Evolutionary conservation across 1,140 invertebrate species (phyloP).

Genomic region (Pseudobourletiella spinata): DNA sequence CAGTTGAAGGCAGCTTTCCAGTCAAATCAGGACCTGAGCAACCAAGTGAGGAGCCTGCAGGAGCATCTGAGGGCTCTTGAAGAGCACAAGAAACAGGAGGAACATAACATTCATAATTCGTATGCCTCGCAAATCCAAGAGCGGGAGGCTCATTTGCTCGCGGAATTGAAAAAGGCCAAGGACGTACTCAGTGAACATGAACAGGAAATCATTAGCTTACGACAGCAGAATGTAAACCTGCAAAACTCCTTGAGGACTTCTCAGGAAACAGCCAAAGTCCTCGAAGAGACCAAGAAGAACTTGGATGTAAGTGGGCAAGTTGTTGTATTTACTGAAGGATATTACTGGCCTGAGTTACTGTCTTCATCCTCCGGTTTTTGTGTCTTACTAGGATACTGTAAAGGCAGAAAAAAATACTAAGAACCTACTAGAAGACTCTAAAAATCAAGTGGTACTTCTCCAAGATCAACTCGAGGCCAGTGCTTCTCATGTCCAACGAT

Average conservation of each 20-base stretch:
- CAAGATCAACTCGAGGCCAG: constrained; percentile 4
- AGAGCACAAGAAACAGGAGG: constrained; percentile 13
- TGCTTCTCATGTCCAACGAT: background rate
- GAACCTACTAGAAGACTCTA: constrained; percentile 17
- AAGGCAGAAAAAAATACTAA: constrained; percentile 24
- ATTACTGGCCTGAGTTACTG: too few species aligned
- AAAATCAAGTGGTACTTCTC: background rate
- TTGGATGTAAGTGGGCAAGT: constrained; percentile 14
- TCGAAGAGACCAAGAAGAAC: constrained; percentile 20
- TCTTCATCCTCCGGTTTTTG: too few species aligned
- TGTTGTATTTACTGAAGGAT: background rate
- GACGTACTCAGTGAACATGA: constrained; percentile 11
- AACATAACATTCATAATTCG: constrained; percentile 13
- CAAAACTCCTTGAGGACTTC: constrained; percentile 17
- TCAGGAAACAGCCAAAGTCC: constrained; percentile 5
- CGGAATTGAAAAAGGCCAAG: constrained; percentile 18
- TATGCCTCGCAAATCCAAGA: constrained; percentile 19
- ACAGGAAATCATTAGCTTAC: constrained; percentile 9
- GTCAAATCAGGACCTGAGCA: constrained; percentile 27
- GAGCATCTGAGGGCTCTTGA: constrained; percentile 15
- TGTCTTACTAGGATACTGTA: constrained; percentile 11
- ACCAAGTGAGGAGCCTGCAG: constrained; percentile 20
- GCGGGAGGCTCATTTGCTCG: constrained; percentile 17
- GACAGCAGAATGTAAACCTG: constrained; percentile 13
- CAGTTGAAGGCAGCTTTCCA: constrained; percentile 30